phyloP scores from a whole-genome alignment of 2,113 vertebrate genomes.

The Gila orcuttii region DNA sequence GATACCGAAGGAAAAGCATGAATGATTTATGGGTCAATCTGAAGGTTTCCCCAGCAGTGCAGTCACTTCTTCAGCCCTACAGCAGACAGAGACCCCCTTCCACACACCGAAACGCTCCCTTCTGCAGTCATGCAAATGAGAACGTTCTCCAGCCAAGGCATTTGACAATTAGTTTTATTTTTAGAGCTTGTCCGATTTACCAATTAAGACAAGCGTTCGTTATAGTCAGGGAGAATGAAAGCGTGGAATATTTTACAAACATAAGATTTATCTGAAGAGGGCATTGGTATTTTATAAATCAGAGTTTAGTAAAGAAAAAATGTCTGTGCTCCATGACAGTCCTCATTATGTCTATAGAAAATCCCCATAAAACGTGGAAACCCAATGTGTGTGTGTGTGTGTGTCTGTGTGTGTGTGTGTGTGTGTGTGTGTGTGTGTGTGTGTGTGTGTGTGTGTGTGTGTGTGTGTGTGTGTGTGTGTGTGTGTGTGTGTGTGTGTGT shows the following conservation, averaged over 20 bases:
- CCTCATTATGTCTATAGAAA: no score
- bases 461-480: background rate
- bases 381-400: background rate
- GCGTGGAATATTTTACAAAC: no score
- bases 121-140: constrained; percentile 50
- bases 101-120: constrained; percentile 15
- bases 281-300: background rate
- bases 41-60: constrained; percentile 45
- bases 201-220: constrained; percentile 30
- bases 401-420: background rate
- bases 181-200: constrained; percentile 38
- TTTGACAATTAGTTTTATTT: constrained; percentile 47
- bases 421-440: no score
- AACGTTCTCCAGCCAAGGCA: constrained; percentile 34
- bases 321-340: background rate
- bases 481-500: no score
- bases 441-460: no score
- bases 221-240: background rate
- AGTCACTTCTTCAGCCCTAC: constrained; percentile 29
- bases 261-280: background rate
- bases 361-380: no score
- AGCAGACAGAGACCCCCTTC: constrained; percentile 37
- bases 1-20: constrained; percentile 52
- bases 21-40: constrained; percentile 57
- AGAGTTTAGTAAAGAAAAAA: no score